Percentiles rank a stretch among this genome's conserved stretches.
Evolutionary conservation across 2,113 vertebrate genomes (phyloP).

Genomic region (Eclectus roratus): DNA sequence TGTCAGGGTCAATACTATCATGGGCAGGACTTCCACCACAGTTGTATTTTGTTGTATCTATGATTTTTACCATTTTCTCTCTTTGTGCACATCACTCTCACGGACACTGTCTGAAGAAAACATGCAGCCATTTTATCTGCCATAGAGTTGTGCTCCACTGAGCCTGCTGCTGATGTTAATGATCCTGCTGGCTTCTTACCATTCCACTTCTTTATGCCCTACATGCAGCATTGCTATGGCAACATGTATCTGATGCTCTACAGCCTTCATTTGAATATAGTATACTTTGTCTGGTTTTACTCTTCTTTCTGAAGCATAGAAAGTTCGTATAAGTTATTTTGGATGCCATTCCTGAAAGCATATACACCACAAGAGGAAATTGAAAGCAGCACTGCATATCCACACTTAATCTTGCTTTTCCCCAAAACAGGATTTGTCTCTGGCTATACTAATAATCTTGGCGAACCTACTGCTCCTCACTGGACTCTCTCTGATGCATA

Average conservation of each 20-base stretch:
- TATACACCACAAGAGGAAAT: not conserved
- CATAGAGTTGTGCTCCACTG: not conserved
- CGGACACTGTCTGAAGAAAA: not conserved
- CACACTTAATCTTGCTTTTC: not conserved
- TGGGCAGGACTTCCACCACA: not conserved
- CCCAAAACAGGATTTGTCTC: not conserved
- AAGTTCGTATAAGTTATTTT: not conserved
- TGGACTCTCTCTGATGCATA: not conserved
- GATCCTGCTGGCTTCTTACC: slow-evolving; percentile 8
- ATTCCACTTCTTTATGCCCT: not conserved
- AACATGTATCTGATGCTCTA: not conserved
- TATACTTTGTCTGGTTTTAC: not conserved
- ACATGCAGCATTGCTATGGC: not conserved
- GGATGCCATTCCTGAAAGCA: not conserved
- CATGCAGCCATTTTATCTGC: not conserved
- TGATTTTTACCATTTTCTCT: not conserved
- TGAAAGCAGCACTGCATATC: not conserved
- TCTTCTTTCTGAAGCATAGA: not conserved
- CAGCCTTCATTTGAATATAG: not conserved
- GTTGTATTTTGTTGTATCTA: not conserved
- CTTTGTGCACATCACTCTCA: not conserved
- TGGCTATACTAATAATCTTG: not conserved
- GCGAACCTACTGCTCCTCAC: not conserved
- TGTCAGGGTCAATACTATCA: not conserved
- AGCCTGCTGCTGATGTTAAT: not conserved